phyloP scores from a whole-genome alignment of 1,140 invertebrate species.

The Danaus plexippus region DNA sequence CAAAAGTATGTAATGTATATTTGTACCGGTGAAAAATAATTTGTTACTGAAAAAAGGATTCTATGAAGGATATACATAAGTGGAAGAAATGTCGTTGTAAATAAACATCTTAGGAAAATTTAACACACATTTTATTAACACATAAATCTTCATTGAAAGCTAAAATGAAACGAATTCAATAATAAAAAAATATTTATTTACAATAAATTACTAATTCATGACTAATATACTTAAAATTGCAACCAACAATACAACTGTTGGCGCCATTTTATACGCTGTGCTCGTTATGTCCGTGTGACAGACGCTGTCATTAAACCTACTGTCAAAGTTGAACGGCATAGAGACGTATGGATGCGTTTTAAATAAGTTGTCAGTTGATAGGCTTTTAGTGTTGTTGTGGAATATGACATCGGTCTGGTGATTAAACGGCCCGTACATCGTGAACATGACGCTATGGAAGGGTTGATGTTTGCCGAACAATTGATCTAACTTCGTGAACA shows the following conservation, averaged over 20 bases:
- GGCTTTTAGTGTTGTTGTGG: constrained; percentile 74
- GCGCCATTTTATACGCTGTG: constrained; percentile 11
- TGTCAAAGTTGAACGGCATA: constrained; percentile 54
- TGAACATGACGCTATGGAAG: constrained; percentile 63
- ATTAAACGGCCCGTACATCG: constrained; percentile 78
- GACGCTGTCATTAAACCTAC: constrained; percentile 33
- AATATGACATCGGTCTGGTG: constrained; percentile 76
- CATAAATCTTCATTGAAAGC: no score
- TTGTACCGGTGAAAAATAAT: no score
- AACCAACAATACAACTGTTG: constrained; percentile 22
- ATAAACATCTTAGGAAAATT: no score
- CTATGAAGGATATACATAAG: no score
- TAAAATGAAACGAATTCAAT: no score
- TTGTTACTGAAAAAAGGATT: no score
- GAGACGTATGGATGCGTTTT: constrained; percentile 49
- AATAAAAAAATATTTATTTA: not conserved
- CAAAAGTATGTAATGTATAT: no score
- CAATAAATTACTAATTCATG: not conserved
- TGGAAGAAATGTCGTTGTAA: no score
- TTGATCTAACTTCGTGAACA: constrained; percentile 77
- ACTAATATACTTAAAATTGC: constrained; percentile 24
- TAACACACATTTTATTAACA: no score
- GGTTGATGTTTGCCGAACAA: constrained; percentile 77
- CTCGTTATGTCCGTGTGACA: constrained; percentile 28
- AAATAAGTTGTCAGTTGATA: constrained; percentile 60